Evolutionary conservation across 2,797 vertebrate genomes (phyloP).

Genomic region (Acrossocheilus fasciatus): DNA sequence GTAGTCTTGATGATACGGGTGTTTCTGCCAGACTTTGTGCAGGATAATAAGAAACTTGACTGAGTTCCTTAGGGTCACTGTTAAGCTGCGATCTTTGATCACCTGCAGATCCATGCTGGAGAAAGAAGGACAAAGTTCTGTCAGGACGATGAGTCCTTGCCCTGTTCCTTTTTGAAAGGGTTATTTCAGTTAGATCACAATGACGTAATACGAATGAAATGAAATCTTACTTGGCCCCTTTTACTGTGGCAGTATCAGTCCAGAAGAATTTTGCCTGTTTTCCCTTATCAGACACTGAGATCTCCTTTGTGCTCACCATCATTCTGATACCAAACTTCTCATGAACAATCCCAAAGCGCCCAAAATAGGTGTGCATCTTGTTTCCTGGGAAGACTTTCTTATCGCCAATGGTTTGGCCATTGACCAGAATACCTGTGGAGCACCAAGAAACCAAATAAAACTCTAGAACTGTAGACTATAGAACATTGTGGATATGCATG

Average conservation of each 20-base stretch:
- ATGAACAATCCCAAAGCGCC: conserved; percentile 84
- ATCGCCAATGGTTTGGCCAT: conserved; percentile 88
- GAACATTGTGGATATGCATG: too few relatives aligned
- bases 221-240: conserved; percentile 71
- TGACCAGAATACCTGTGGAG: conserved; percentile 85
- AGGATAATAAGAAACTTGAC: conserved; percentile 85
- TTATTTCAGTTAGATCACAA: conserved; percentile 73
- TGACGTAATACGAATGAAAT: conserved; percentile 75
- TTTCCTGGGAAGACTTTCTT: conserved; percentile 71
- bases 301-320: conserved; percentile 83
- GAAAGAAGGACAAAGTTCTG: background rate
- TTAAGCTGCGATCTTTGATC: conserved; percentile 80
- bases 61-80: conserved; percentile 81
- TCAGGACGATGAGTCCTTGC: background rate
- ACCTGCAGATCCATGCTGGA: conserved; percentile 83
- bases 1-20: conserved; percentile 83
- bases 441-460: background rate
- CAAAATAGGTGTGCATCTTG: conserved; percentile 87
- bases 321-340: conserved; percentile 78
- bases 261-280: conserved; percentile 78
- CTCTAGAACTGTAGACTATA: too few relatives aligned
- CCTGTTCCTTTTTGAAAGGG: background rate
- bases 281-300: conserved; percentile 76
- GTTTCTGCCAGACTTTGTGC: conserved; percentile 87
- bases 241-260: conserved; percentile 77